phyloP scores from a whole-genome alignment of 2,797 vertebrate genomes.

The Enteromius unitaeniatus region DNA sequence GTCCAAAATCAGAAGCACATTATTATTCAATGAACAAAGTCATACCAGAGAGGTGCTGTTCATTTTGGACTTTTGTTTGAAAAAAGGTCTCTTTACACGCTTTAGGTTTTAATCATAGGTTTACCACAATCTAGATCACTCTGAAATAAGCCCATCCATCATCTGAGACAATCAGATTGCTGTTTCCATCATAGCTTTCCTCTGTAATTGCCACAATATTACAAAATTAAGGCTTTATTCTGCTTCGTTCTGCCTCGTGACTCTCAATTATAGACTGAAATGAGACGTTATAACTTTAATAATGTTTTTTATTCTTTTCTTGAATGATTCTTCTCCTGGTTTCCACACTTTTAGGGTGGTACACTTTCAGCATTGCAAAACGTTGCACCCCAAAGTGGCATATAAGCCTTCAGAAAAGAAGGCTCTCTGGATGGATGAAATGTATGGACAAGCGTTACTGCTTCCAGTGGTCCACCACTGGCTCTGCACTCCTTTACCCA shows the following conservation, averaged over 20 bases:
- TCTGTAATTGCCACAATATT: constrained; percentile 50
- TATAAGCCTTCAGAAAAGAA: not conserved
- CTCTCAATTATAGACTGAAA: constrained; percentile 47
- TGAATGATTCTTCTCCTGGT: constrained; percentile 5
- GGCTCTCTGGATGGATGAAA: not conserved
- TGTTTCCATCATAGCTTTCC: constrained; percentile 47
- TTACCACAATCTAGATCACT: constrained; percentile 53
- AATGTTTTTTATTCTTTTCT: constrained; percentile 38
- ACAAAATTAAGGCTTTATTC: constrained; percentile 51
- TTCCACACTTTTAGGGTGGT: not conserved
- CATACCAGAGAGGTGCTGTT: constrained; percentile 21
- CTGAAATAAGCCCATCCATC: constrained; percentile 59
- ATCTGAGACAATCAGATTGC: constrained; percentile 56
- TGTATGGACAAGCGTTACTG: not conserved
- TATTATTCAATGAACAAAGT: constrained; percentile 36
- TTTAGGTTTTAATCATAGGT: constrained; percentile 56
- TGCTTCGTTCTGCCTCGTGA: constrained; percentile 40
- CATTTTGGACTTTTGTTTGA: constrained; percentile 33
- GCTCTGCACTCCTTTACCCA: too few species aligned
- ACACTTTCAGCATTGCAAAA: constrained; percentile 7
- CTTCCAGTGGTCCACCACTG: not conserved
- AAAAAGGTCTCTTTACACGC: constrained; percentile 42
- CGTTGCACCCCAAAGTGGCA: not conserved
- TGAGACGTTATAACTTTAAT: constrained; percentile 39
- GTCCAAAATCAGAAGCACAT: not conserved